These are phyloP conservation scores for Anagyrus pseudococci DNA, from an alignment of 2,888 invertebrate species.

Conservation along the genomic window DNA sequence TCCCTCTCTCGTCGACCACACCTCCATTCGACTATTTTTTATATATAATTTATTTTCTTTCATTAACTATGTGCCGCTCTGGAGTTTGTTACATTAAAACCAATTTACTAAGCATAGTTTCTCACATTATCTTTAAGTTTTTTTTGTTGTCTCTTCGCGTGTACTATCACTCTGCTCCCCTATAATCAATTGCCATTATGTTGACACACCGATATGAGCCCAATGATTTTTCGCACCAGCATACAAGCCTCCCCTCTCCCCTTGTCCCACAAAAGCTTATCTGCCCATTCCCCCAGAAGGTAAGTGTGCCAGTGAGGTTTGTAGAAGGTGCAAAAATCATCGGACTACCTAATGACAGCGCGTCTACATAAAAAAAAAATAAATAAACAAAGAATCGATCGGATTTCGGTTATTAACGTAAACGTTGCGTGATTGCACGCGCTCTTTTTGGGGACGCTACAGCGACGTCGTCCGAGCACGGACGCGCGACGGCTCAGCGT, in stretches of 20 bases:
- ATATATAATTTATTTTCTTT: neutral
- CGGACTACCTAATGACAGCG: no score
- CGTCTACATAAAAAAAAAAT: neutral
- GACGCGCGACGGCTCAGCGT: slow-evolving; percentile 90
- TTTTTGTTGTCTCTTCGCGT: no score
- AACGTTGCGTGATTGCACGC: slow-evolving; percentile 17
- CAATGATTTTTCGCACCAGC: slow-evolving; percentile 29
- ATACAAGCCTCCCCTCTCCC: neutral
- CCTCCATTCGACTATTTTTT: no score
- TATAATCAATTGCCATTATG: neutral
- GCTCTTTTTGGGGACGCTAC: slow-evolving; percentile 43
- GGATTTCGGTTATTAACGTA: slow-evolving; percentile 9
- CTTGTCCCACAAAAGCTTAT: no score
- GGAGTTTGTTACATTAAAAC: no score
- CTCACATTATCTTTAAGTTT: slow-evolving; percentile 10
- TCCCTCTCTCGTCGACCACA: slow-evolving; percentile 9
- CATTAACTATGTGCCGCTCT: slow-evolving; percentile 31
- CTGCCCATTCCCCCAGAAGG: no score
- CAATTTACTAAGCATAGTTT: slow-evolving; percentile 10
- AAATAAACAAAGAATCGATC: neutral
- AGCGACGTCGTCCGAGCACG: slow-evolving; percentile 86
- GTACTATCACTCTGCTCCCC: no score
- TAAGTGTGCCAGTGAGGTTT: slow-evolving; percentile 9
- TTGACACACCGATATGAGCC: neutral
- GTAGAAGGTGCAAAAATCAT: slow-evolving; percentile 27